Percentiles rank a stretch among this genome's conserved stretches.
Evolutionary conservation across 2,797 vertebrate genomes (phyloP).

Genomic region (Odontamblyopus rebecca): DNA sequence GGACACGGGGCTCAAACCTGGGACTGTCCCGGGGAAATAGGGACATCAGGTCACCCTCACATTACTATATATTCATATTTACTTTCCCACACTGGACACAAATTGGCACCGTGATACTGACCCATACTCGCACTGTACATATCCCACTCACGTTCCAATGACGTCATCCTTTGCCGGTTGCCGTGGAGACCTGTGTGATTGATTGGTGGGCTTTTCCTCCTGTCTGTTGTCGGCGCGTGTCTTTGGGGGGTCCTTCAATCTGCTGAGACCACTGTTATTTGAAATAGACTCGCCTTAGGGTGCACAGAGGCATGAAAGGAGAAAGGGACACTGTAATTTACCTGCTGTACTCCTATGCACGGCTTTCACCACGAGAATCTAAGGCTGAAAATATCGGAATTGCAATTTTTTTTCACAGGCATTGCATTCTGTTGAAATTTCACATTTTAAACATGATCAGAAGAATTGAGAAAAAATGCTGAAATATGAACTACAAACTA

Average conservation of each 20-base stretch:
- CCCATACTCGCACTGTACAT: not conserved
- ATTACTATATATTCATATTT: not conserved
- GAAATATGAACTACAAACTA: too few relatives aligned
- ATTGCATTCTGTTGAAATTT: too few relatives aligned
- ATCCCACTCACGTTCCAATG: constrained; percentile 13
- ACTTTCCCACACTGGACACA: not conserved
- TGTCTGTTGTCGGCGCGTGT: not conserved
- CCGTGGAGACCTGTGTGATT: constrained; percentile 50
- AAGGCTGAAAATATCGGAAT: too few relatives aligned
- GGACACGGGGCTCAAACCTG: too few relatives aligned
- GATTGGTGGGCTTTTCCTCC: constrained; percentile 39
- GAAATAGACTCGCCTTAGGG: constrained; percentile 2
- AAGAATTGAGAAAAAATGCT: too few relatives aligned
- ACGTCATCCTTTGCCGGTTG: constrained; percentile 39
- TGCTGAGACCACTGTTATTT: constrained; percentile 12
- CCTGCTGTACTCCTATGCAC: not conserved
- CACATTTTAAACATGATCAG: too few relatives aligned
- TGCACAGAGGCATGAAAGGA: not conserved
- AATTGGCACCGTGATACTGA: not conserved
- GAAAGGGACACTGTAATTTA: constrained; percentile 9
- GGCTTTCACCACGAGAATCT: too few relatives aligned
- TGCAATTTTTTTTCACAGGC: too few relatives aligned
- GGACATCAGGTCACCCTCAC: too few relatives aligned
- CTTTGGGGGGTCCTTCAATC: constrained; percentile 15
- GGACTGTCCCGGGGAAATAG: too few relatives aligned